A percentile compares a stretch with the other conserved stretches of the same genome.
Conservation (phyloP, 2,888 invertebrate species). For the Helicoverpa assulta region DNA sequence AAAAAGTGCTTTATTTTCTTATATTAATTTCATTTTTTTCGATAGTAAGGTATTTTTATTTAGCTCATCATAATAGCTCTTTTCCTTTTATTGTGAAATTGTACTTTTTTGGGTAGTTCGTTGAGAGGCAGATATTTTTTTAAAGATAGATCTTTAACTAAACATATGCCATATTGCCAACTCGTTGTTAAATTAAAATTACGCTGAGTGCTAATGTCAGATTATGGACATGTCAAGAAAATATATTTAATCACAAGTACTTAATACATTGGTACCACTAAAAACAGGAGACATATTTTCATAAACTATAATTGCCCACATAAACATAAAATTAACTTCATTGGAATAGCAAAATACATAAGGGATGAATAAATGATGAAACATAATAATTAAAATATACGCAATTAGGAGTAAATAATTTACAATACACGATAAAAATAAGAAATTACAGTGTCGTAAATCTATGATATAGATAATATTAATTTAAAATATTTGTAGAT, state of each 20-base stretch:
- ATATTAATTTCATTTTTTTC: too few species aligned
- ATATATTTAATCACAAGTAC: conserved; percentile 56
- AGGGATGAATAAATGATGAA: conserved; percentile 53
- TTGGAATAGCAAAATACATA: conserved; percentile 63
- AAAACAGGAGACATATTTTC: conserved; percentile 89
- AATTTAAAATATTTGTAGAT: conserved; percentile 61
- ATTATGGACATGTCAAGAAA: conserved; percentile 40
- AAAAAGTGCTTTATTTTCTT: not conserved
- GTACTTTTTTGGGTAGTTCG: too few species aligned
- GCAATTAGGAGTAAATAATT: conserved; percentile 56
- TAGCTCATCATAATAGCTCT: too few species aligned
- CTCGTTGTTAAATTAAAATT: conserved; percentile 20
- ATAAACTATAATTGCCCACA: conserved; percentile 87
- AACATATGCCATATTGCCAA: conserved; percentile 14
- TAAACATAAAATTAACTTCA: conserved; percentile 57
- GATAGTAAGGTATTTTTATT: too few species aligned
- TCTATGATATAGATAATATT: conserved; percentile 59
- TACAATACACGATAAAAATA: conserved; percentile 57
- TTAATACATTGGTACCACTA: conserved; percentile 65
- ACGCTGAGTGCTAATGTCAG: conserved; percentile 36
- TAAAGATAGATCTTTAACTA: too few species aligned
- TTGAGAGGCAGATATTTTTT: too few species aligned
- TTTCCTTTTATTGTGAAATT: too few species aligned
- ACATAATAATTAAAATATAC: conserved; percentile 51
- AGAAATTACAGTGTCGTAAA: conserved; percentile 67